Percentiles rank a stretch among this genome's conserved stretches.
These are phyloP conservation scores for Andrena bucephala DNA, from an alignment of 2,888 invertebrate species.

Conservation along the genomic window DNA sequence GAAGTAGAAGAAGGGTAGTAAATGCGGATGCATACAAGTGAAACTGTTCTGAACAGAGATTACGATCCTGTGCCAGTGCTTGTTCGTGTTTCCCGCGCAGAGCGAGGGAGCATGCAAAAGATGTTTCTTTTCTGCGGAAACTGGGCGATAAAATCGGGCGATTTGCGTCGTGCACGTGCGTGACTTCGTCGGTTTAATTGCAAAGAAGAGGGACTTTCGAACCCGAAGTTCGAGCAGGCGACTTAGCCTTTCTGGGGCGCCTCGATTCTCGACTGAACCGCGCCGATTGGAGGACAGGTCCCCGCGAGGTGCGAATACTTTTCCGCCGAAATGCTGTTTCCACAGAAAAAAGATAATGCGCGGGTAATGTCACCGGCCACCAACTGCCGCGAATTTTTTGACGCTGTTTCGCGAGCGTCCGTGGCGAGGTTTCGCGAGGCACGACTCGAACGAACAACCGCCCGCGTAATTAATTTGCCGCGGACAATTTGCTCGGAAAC, in stretches of 20 bases:
- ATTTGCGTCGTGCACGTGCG: constrained; percentile 15
- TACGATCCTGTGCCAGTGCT: constrained; percentile 50
- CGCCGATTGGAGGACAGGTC: not conserved
- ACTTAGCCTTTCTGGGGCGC: not conserved
- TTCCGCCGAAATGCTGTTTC: not conserved
- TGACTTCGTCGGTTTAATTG: constrained; percentile 8
- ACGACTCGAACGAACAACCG: not conserved
- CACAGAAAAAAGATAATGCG: not conserved
- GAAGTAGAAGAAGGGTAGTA: constrained; percentile 9
- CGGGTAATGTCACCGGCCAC: constrained; percentile 1
- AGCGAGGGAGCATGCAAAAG: constrained; percentile 38
- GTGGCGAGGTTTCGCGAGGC: not conserved
- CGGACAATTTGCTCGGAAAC: not conserved
- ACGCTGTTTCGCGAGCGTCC: not conserved
- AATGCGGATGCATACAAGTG: constrained; percentile 62
- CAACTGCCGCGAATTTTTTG: not conserved
- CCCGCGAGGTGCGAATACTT: not conserved
- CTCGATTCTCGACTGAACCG: no score
- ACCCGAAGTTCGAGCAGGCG: not conserved
- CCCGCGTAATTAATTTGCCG: constrained; percentile 12
- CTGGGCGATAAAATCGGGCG: not conserved
- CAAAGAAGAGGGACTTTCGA: constrained; percentile 5
- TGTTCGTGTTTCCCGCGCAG: constrained; percentile 36
- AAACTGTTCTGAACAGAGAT: constrained; percentile 43
- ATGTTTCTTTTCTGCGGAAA: constrained; percentile 49